Evolutionary conservation across 2,113 vertebrate genomes (phyloP), one percentile per base, ranked within the genome.

Genomic region (Trematocara zebra): DNA sequence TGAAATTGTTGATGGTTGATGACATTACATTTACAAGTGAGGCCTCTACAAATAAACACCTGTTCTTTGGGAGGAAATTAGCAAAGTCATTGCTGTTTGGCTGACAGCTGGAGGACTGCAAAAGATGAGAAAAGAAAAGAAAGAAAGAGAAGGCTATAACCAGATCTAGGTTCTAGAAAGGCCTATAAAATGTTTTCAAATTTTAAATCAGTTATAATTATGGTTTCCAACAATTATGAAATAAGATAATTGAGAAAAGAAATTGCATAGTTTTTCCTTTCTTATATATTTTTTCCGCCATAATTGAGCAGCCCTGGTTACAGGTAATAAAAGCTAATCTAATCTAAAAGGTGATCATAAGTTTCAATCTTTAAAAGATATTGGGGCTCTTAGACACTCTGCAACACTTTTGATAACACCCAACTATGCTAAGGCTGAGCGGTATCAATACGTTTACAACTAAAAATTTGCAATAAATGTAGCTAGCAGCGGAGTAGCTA

Each of bases 1-100:
- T 76, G 26, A 76, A 49, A 76, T 33, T 33, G 26, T 83, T 91
- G 88, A 87, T 83, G 53, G 67, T 85, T 87, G 56, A 26, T 84
- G 81, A 40, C 61, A 80, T 53, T 49, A 61, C 15, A 85, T 51
- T 83, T 85, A 56, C 74, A 89, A 23, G 23, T 40, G 44, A 80
- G 10, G 54, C 23, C 74, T 42, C 8, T 40, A 26, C 5, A 54
- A 54, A 74, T 72, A 81, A 74, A 40, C 44, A 72, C 64, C 35
- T 74, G 28, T 23, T 37, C n/a, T 57, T 5, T 44, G 8, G 40
- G 5, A 44, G 1, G 15, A 28, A 7, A 47, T 28, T 23, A 18
- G 42, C 6, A 74, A 28, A 49, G 40, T 11, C 14, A 28, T 47
- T 76, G 42, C 15, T 18, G 9, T 49, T 49, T 49, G 44, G 72